Evolutionary conservation across 2,113 vertebrate genomes (phyloP).

Genomic region (Excalfactoria chinensis): DNA sequence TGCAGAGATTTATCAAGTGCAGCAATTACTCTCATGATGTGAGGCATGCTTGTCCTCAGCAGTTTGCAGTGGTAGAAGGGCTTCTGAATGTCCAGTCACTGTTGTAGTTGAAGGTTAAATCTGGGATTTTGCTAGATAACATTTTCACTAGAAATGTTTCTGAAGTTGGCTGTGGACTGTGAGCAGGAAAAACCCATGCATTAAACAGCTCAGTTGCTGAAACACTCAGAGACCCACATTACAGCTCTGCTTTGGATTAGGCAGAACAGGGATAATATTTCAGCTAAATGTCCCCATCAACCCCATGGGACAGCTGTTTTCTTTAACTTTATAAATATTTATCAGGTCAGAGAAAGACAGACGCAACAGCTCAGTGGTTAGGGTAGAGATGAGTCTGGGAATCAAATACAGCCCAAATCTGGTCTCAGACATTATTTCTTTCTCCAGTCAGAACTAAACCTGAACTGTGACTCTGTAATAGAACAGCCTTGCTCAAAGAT

Average conservation of each 20-base stretch:
- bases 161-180: neutral
- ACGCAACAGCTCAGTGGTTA: neutral
- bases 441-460: neutral
- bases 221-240: neutral
- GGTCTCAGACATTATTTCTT: neutral
- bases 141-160: neutral
- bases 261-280: neutral
- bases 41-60: neutral
- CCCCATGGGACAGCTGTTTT: neutral
- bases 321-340: slow-evolving; percentile 1
- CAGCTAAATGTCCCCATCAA: neutral
- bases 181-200: neutral
- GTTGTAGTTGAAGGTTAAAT: neutral
- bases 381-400: neutral
- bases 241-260: neutral
- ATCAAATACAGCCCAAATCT: neutral
- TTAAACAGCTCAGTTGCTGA: neutral
- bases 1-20: neutral
- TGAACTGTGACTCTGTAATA: rapidly evolving
- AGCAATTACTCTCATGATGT: neutral
- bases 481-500: neutral
- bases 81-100: neutral
- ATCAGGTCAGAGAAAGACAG: neutral
- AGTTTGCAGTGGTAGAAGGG: neutral
- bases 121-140: neutral